A percentile compares a stretch with the other conserved stretches of the same genome.
Evolutionary conservation across 2,113 vertebrate genomes (phyloP).

Genomic region (Morone chrysops): DNA sequence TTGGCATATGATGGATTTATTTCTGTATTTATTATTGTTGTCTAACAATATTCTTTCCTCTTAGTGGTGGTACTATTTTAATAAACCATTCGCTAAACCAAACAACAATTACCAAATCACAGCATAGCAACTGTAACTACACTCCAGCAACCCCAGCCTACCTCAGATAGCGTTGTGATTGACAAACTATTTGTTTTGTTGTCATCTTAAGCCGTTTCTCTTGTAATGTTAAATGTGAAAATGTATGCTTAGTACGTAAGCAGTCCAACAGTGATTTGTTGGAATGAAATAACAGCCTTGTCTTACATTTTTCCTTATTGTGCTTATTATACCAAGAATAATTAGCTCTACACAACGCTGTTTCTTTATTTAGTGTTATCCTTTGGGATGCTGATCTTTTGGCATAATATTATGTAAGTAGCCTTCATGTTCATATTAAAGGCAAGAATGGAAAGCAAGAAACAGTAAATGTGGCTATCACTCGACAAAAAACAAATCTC

Average conservation of each 20-base stretch:
- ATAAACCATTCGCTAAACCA: neutral
- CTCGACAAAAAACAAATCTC: neutral
- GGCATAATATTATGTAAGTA: too few species aligned
- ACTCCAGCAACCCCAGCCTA: neutral
- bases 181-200: neutral
- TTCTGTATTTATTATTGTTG: neutral
- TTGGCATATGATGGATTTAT: neutral
- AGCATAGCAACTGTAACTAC: neutral
- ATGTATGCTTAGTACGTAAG: too few species aligned
- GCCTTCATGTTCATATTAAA: too few species aligned
- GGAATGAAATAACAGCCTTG: too few species aligned
- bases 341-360: neutral
- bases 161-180: neutral
- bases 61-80: neutral
- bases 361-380: neutral
- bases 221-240: neutral
- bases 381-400: too few species aligned
- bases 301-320: too few species aligned
- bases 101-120: neutral
- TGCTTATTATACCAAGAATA: neutral
- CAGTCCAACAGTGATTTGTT: too few species aligned
- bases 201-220: neutral
- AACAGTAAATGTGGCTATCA: neutral
- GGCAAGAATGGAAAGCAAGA: neutral
- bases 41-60: too few species aligned